Percentiles rank a stretch among this genome's conserved stretches.
These are phyloP conservation scores for Solenopsis fugax DNA, from an alignment of 1,140 invertebrate species.

Conservation along the genomic window DNA sequence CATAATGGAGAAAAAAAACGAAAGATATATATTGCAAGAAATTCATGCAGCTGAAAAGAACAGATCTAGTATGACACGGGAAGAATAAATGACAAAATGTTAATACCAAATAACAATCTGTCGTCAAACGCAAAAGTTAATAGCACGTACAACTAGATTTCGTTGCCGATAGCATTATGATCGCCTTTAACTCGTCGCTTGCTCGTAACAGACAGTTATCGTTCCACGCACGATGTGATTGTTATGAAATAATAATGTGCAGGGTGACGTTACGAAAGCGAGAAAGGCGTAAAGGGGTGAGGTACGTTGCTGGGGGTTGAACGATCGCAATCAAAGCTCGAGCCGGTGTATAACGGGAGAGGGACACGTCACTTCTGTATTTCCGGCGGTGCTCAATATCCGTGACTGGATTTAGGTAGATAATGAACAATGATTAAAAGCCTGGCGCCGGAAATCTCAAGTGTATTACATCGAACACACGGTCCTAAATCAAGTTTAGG, in stretches of 20 bases:
- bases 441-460: not conserved
- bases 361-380: conserved; percentile 74
- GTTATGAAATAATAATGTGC: conserved; percentile 79
- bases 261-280: conserved; percentile 26
- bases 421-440: conserved; percentile 61
- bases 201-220: conserved; percentile 68
- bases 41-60: too few species aligned
- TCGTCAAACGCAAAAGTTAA: not conserved
- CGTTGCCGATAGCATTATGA: conserved; percentile 17
- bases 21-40: too few species aligned
- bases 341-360: conserved; percentile 68
- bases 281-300: conserved; percentile 62
- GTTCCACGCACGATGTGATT: conserved; percentile 69
- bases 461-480: not conserved
- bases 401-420: conserved; percentile 48
- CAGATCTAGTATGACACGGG: not conserved
- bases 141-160: conserved; percentile 13
- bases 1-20: too few species aligned
- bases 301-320: conserved; percentile 65
- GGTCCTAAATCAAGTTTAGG: not conserved
- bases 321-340: conserved; percentile 75
- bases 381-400: conserved; percentile 75
- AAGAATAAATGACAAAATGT: conserved; percentile 6
- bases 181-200: conserved; percentile 48
- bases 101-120: not conserved